Evolutionary conservation across 2,888 invertebrate species (phyloP).

Genomic region (Nemotelus nigrinus): DNA sequence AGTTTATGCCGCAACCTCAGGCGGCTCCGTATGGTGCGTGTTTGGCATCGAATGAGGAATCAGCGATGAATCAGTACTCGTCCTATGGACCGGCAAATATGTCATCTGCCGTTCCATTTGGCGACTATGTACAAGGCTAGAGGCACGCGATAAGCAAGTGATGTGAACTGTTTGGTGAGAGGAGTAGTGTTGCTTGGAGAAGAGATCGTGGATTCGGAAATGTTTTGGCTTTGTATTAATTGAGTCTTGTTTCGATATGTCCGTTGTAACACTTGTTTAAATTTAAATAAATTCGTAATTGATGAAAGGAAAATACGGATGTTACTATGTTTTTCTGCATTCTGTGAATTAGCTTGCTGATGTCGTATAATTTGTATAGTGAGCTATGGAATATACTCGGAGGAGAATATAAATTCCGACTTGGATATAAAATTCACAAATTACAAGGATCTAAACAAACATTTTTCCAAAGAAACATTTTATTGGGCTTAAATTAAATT

Average conservation of each 20-base stretch:
- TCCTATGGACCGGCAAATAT: constrained; percentile 16
- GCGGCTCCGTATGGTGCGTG: constrained; percentile 20
- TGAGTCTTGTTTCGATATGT: not conserved
- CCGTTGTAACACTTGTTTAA: constrained; percentile 6
- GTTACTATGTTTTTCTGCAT: no score
- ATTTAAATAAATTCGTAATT: not conserved
- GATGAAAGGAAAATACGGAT: no score
- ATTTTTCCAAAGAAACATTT: no score
- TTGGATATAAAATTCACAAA: no score
- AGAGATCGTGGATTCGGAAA: not conserved
- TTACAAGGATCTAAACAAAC: no score
- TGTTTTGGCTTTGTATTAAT: not conserved
- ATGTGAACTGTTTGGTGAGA: not conserved
- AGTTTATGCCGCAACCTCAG: constrained; percentile 13
- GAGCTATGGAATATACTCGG: no score
- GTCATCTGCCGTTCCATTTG: not conserved
- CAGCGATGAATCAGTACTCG: not conserved
- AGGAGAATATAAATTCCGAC: no score
- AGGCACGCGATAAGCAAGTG: not conserved
- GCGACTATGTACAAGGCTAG: constrained; percentile 5
- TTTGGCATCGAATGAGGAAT: not conserved
- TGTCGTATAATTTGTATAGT: no score
- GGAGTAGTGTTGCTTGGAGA: not conserved
- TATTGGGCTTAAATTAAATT: no score
- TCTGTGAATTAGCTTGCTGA: no score